A percentile compares a stretch with the other conserved stretches of the same genome.
These are phyloP conservation scores for Hippocampus guttulatus DNA, from an alignment of 2,113 vertebrate genomes.

Conservation along the genomic window DNA sequence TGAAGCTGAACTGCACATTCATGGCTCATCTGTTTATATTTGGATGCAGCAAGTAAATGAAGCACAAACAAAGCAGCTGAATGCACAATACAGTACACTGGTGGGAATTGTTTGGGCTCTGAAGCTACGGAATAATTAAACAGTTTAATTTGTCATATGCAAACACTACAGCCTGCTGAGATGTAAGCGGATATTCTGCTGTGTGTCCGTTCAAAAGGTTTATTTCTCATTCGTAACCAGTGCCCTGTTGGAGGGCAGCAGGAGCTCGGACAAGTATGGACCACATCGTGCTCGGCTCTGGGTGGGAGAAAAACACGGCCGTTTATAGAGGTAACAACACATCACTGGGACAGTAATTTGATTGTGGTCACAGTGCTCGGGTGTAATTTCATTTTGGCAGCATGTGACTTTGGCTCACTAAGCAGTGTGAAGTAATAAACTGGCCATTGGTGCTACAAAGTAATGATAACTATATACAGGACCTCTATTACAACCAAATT, in stretches of 20 bases:
- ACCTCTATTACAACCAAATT: neutral
- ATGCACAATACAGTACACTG: conserved; percentile 15
- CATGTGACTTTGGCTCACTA: conserved; percentile 2
- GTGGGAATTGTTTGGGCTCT: neutral
- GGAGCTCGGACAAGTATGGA: neutral
- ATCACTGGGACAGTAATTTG: neutral
- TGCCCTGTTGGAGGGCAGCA: neutral
- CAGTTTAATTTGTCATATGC: conserved; percentile 3
- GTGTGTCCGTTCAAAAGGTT: neutral
- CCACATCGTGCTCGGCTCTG: neutral
- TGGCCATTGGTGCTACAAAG: neutral
- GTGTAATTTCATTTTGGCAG: neutral
- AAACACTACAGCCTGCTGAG: neutral
- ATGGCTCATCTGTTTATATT: conserved; percentile 14
- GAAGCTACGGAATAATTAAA: conserved; percentile 5
- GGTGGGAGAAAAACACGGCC: neutral
- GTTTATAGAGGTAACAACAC: neutral
- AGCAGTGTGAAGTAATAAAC: neutral
- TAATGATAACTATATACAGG: neutral
- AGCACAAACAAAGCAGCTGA: conserved; percentile 14
- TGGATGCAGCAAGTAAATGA: neutral
- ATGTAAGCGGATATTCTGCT: neutral
- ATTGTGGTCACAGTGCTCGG: neutral
- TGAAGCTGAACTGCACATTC: conserved; percentile 13
- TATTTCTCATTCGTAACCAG: neutral